Evolutionary conservation across 2,113 vertebrate genomes (phyloP).

Genomic region (Notothenia rossii): DNA sequence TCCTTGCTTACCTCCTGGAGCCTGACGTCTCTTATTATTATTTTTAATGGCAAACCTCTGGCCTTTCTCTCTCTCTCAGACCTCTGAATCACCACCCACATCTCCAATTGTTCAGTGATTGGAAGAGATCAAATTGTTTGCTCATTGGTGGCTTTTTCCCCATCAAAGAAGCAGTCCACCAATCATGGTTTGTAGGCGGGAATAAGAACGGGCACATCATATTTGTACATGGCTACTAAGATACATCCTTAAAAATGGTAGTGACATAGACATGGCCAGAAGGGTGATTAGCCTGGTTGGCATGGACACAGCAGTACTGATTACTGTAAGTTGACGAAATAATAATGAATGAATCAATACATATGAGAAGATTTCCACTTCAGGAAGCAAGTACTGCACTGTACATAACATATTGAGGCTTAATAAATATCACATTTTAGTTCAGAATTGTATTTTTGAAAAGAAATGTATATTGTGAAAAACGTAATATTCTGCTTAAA

Average conservation of each 20-base stretch:
- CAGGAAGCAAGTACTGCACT: too few relatives aligned
- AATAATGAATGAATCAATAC: too few relatives aligned
- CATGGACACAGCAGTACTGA: neutral
- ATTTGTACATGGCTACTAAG: neutral
- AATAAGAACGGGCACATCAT: neutral
- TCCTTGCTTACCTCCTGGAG: neutral
- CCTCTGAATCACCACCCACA: slow-evolving; percentile 12
- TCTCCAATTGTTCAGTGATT: neutral
- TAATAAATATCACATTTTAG: too few relatives aligned
- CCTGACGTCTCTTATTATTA: slow-evolving; percentile 6
- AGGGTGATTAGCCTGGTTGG: neutral
- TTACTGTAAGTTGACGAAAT: too few relatives aligned
- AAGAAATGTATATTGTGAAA: too few relatives aligned
- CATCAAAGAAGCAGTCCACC: neutral
- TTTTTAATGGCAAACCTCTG: neutral
- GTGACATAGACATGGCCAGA: neutral
- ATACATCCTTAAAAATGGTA: neutral
- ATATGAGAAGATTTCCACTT: too few relatives aligned
- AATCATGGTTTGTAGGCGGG: neutral
- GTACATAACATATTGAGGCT: too few relatives aligned
- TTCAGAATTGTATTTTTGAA: too few relatives aligned
- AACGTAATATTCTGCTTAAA: too few relatives aligned
- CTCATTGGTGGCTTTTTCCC: neutral
- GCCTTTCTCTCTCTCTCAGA: neutral
- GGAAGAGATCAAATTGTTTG: neutral